phyloP scores from a whole-genome alignment of 1,140 invertebrate species.

The Macrostomum lignano region DNA sequence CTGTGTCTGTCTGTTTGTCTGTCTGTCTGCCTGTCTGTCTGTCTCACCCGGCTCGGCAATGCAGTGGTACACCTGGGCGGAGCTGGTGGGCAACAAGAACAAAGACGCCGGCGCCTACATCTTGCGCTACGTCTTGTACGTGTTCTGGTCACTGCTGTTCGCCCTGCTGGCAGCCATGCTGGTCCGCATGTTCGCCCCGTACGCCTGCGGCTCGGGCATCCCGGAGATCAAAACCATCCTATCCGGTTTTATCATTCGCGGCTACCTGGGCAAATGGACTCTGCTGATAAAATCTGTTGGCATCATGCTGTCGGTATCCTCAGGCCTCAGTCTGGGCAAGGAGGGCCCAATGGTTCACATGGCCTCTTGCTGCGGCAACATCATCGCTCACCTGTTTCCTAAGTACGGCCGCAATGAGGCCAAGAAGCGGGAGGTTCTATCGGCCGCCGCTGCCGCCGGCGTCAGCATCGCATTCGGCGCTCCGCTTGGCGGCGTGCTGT shows the following conservation, averaged over 20 bases:
- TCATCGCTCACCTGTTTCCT: slow-evolving; percentile 87
- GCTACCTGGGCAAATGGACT: slow-evolving; percentile 96
- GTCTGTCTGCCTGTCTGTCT: too few relatives aligned
- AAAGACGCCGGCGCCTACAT: slow-evolving; percentile 47
- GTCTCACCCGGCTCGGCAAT: too few relatives aligned
- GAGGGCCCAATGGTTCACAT: slow-evolving; percentile 99
- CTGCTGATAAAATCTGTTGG: slow-evolving; percentile 65
- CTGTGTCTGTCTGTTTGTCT: too few relatives aligned
- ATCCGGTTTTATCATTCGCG: slow-evolving; percentile 91
- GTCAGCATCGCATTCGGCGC: slow-evolving; percentile 96
- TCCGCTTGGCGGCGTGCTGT: slow-evolving; percentile 40
- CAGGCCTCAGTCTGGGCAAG: slow-evolving; percentile 80
- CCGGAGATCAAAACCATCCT: slow-evolving; percentile 77
- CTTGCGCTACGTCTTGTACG: slow-evolving; percentile 70
- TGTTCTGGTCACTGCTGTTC: slow-evolving; percentile 65
- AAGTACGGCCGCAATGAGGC: slow-evolving; percentile 96
- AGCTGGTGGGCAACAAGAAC: slow-evolving; percentile 44
- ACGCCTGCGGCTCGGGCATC: slow-evolving; percentile 44
- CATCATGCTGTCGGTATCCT: slow-evolving; percentile 50
- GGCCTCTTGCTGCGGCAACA: slow-evolving; percentile 52
- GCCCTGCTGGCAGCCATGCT: slow-evolving; percentile 65
- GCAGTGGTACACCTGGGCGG: slow-evolving; percentile 81
- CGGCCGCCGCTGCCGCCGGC: slow-evolving; percentile 85
- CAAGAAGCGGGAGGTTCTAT: slow-evolving; percentile 76
- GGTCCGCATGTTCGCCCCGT: slow-evolving; percentile 90